Evolutionary conservation across 2,113 vertebrate species (phyloP), one percentile per base, ranked within the genome.

Genomic region (Ifrita kowaldi): DNA sequence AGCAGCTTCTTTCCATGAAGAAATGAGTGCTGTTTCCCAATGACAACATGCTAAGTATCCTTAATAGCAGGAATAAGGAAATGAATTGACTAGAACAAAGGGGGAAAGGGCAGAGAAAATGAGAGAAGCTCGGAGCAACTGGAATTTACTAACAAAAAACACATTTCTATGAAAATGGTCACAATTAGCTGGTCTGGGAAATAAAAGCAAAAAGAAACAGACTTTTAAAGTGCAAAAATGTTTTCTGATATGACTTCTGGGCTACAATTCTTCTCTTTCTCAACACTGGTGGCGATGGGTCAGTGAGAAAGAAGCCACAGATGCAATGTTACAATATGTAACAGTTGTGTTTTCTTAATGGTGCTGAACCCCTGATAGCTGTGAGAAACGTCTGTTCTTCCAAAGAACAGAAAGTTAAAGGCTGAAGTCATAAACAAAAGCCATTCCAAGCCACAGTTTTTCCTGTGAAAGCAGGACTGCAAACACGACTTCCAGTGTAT

Each of bases 31-130:
- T 89, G 57, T 73, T 94, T 96, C 76, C 83, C 73, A 88, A 82
- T 57, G 85, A 93, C 90, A 97, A 96, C 89, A 97, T 35, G 44
- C 32, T 87, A 95, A 95, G 76, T 63, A 90, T 81, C n/a, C 80
- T 46, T 86, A 94, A 89, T 63, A 90, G 70, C 12, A 77, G 79
- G 88, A 93, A 81, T 81, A 94, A 92, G 64, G 73, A 94, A 94
- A 84, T 86, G 3, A 93, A 73, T 57, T 96, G 74, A 73, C 76
- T 92, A 92, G 93, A 90, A 92, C 49, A 62, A 94, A 96, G 56
- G 32, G 55, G 37, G 13, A 90, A 94, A 82, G 64, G 56, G 44
- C 80, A 95, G 14, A 17, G 53, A 84, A 88, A 95, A 93, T 33
- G 22, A 76, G 10, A 79, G 42, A 78, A 60, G 16, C 35, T 70